Base-by-base conservation (phyloP, 1,140 invertebrate genomes). In the Metaphire vulgaris region DNA sequence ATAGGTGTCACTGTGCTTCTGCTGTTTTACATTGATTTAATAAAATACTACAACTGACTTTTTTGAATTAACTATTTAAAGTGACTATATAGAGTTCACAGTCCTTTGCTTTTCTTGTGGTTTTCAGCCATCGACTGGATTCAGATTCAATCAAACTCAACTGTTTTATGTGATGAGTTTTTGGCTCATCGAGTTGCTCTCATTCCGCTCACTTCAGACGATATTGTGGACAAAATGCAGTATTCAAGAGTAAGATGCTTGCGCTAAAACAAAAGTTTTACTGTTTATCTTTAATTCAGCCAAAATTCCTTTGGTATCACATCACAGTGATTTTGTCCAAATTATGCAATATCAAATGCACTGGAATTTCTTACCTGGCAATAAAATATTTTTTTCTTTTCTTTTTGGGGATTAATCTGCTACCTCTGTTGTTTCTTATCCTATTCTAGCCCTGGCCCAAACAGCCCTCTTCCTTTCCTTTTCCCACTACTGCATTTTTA, bases 91-190 rank as follows among this genome's bases (percentile, higher is more conserved):
- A n/a, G n/a, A n/a, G n/a, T n/a, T n/a, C n/a, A n/a, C n/a, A n/a
- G n/a, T n/a, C n/a, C n/a, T n/a, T n/a, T n/a, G n/a, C n/a, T n/a
- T n/a, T n/a, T n/a, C n/a, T n/a, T n/a, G n/a, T n/a, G n/a, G n/a
- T n/a, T n/a, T n/a, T n/a, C 95, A 90, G 97, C 97, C n/a, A 99
- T 99, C 79, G 98, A 99, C 88, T 99, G 97, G 97, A 94, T 99
- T 16, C 97, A 99, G 86, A 89, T 99, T 72, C 97, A 99, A 87
- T 92, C 94, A 0, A 99, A 99, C 87, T 98, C 97, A 0, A 97
- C 96, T 28, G 97, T 99, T 69, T 87, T 99, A 0, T 97, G 96
- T 87, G 98, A 99, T 86, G 98, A 99, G 88, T 99, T 99, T 86
- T 89, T 99, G 72, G 94, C 98, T 16, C 97, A 99, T 83, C 90